Conservation (phyloP, 2,888 invertebrate genomes). For the Aleiodes testaceus region DNA sequence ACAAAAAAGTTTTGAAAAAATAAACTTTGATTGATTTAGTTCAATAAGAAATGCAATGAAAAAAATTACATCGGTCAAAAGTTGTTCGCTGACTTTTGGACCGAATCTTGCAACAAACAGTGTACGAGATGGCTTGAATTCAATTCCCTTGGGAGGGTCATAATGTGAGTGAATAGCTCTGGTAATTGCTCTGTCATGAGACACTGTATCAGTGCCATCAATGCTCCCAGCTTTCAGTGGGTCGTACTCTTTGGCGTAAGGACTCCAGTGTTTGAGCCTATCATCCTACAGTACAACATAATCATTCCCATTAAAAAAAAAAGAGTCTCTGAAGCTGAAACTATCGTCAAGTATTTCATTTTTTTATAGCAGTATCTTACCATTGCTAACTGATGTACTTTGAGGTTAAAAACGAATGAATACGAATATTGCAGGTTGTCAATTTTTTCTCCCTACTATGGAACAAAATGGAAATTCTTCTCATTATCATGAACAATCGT, state of each 20-base stretch:
- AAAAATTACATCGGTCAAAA: constrained; percentile 72
- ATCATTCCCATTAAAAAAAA: too few relatives aligned
- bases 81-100: constrained; percentile 78
- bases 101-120: constrained; percentile 85
- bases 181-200: constrained; percentile 86
- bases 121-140: constrained; percentile 81
- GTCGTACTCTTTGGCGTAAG: constrained; percentile 80
- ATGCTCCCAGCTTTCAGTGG: constrained; percentile 90
- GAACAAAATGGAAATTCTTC: too few relatives aligned
- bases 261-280: constrained; percentile 73
- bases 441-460: too few relatives aligned
- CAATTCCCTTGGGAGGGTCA: constrained; percentile 78
- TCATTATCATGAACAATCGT: too few relatives aligned
- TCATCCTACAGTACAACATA: constrained; percentile 18
- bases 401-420: neutral
- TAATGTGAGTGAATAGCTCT: constrained; percentile 82
- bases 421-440: too few relatives aligned
- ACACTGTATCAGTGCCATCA: constrained; percentile 87
- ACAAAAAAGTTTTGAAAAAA: too few relatives aligned
- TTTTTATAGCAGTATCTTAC: neutral
- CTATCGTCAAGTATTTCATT: neutral
- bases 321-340: neutral
- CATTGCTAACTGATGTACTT: neutral
- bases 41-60: constrained; percentile 16
- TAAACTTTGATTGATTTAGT: neutral